Percentiles rank a stretch among this genome's conserved stretches.
phyloP scores from a whole-genome alignment of 2,113 vertebrate genomes.

The Trichechus manatus region DNA sequence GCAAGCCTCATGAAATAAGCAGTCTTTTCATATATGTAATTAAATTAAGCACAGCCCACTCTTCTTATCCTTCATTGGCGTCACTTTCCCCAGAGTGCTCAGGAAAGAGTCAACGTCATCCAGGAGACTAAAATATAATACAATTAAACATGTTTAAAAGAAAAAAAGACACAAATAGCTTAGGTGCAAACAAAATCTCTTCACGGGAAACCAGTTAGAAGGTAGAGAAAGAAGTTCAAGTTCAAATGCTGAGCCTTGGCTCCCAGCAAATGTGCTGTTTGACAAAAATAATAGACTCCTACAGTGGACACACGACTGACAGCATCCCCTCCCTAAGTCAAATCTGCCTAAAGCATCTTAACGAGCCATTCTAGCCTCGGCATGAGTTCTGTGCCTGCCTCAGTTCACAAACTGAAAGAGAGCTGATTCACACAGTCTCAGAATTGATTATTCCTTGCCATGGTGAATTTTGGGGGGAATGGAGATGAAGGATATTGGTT shows the following conservation, averaged over 20 bases:
- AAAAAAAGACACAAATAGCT: not conserved
- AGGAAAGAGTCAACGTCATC: not conserved
- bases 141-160: not conserved
- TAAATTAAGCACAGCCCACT: not conserved
- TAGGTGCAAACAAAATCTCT: not conserved
- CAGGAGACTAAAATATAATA: not conserved
- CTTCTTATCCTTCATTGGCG: not conserved
- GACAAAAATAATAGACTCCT: not conserved
- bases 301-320: not conserved
- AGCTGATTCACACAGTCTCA: not conserved
- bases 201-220: not conserved
- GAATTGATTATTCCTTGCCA: not conserved
- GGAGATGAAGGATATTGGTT: not conserved
- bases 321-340: not conserved
- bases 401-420: not conserved
- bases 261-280: not conserved
- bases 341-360: conserved; percentile 39
- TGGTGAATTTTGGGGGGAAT: not conserved
- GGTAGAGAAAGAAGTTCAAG: not conserved
- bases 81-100: not conserved
- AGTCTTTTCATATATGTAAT: not conserved
- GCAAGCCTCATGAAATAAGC: not conserved
- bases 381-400: not conserved
- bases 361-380: no score
- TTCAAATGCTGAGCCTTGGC: conserved; percentile 12